Base-by-base conservation (phyloP, 1,140 invertebrate genomes). In the Neodiprion lecontei region DNA sequence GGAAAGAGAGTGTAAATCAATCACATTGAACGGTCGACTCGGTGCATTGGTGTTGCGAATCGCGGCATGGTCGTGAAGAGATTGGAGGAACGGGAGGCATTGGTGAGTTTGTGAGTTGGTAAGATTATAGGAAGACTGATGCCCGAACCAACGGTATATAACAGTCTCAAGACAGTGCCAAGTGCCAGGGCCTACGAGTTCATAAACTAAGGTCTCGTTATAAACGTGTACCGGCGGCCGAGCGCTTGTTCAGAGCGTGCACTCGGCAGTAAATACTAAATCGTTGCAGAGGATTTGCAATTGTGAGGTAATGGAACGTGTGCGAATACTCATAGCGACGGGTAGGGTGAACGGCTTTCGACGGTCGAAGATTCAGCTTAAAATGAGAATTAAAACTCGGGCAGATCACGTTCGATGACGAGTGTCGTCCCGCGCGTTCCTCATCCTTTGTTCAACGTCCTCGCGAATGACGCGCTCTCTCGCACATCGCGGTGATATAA, bases 111-210 rank as follows among this genome's bases (percentile, higher is more conserved):
- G 53, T 14, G n/a, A 61, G 53, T 17, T 9, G 53, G 53, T 61
- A 17, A 61, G 53, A 61, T 61, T 4, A 61, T 61, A 61, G 53
- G 53, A 61, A 61, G 53, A 9, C 53, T 61, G 53, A 61, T 61
- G 53, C 53, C 53, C 53, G 9, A 61, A 61, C 11, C 53, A 61
- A 61, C 53, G 53, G 53, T 61, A 61, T 61, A 61, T 61, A 61
- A 9, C 53, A 17, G 53, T 61, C 11, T 61, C 4, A 61, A 61
- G 53, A 61, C 53, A 61, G 53, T 61, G 53, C 53, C 53, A 61
- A 61, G 53, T 61, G 53, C 53, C 53, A 61, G 53, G n/a, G 53
- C 53, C 53, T 61, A 61, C 53, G 53, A 61, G 53, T 5, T 61
- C 53, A 61, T 61, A 61, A 61, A 61, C 53, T 61, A 61, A 61